Base-by-base conservation (phyloP, 1,140 invertebrate species). In the Dendroctonus valens region DNA sequence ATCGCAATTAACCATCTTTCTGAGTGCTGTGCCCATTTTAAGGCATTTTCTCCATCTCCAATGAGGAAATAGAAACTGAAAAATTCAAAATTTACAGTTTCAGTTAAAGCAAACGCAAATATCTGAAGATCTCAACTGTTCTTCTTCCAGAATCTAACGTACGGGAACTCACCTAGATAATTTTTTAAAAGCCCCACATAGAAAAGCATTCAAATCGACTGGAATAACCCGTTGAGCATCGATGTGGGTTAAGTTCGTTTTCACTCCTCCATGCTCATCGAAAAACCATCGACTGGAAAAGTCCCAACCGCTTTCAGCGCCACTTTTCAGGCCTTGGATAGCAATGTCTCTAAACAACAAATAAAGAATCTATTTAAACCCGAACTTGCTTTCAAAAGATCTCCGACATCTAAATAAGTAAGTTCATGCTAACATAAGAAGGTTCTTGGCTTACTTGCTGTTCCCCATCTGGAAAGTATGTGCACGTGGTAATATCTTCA, bases 231-330 rank as follows among this genome's bases (percentile, higher is more conserved):
- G 74, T 6, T 83, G 83, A 0, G 88, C 87, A 8, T 85, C 79
- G 3, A 87, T 82, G 67, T 86, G 79, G 0, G 79, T 76, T 41
- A 89, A 74, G 60, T 83, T 83, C 6, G 82, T 82, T 5, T 78
- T 70, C 12, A 78, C 76, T 14, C 77, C 78, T 7, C 81, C 81
- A 15, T 80, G 71, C 15, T 79, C 69, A 12, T 81, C 79, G 41
- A 89, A 83, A 70, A 90, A 89, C 93, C 93, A 95, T 41, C 92
- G 81, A 0, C 86, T 84, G 0, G 90, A 91, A 76, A 93, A 95
- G 76, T 95, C 92, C 91, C 91, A 94, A 5, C 92, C 92, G 71
- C 87, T 91, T 76, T 95, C 92, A 0, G 91, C 91, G 1, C 87
- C 91, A 26, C 91, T 89, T 73, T 89, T 90, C 39, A 93, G 75